Evolutionary conservation across 2,113 vertebrate species (phyloP), one percentile per base, ranked within the genome.

Genomic region (Steatornis caripensis): DNA sequence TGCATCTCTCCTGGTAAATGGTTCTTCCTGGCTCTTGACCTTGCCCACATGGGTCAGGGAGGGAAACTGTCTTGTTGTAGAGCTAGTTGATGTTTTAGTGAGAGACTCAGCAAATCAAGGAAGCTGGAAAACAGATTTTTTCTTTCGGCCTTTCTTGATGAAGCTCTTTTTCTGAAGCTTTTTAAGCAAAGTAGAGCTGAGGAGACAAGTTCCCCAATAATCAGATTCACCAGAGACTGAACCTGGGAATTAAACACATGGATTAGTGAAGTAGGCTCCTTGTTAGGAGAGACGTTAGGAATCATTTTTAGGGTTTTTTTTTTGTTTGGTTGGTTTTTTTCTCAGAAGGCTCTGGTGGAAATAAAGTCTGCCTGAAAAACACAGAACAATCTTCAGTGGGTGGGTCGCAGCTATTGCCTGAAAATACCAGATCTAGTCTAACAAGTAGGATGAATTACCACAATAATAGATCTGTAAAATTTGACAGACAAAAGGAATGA

Each of bases 201-300:
- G 64, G 30, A 83, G 53, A 86, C 62, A 80, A 77, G 30, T 82
- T 90, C 34, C 54, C n/a, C 51, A 77, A 60, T 45, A 77, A 65
- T 85, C 41, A 86, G 37, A 86, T 80, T 87, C 37, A n/a, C 57
- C 34, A 65, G 90, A 84, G 58, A 83, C 32, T 80, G 51, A 90
- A 90, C n/a, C 29, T 78, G n/a, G 9, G 43, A 91, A 70, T 86
- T 88, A 70, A 91, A 94, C 11, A 90, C 18, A 21, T 46, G 43
- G 41, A 90, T 90, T 93, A 95, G 54, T 87, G 88, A 88, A 92
- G 27, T 30, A 91, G 51, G 39, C 55, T n/a, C n/a, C n/a, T n/a
- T 84, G 62, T 77, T 74, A 83, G 43, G 32, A 65, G 7, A 88
- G 58, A 90, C 6, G 16, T 36, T 80, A 90, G 41, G 90, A 91